Base-by-base conservation (phyloP, 2,888 invertebrate species). In the Tetragonisca angustula region DNA sequence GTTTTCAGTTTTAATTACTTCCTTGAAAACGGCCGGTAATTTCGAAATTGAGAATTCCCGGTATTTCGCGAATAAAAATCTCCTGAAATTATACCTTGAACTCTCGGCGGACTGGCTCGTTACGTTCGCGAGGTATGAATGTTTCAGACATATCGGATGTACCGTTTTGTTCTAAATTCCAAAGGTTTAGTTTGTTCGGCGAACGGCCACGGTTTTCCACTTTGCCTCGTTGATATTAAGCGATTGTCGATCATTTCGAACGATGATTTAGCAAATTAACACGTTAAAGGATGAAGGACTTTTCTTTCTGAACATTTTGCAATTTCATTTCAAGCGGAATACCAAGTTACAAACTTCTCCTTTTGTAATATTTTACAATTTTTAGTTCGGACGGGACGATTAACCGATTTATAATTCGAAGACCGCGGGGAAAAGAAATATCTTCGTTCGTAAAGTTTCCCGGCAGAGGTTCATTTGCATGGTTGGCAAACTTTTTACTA, bases 1-100 rank as follows among this genome's bases (percentile, higher is more conserved):
- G 19, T 81, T 76, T 81, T 67, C 76, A 24, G 61, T 62, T 71
- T 83, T 75, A 83, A 83, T 81, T 81, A 81, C 71, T 71, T 61
- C 75, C 24, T 67, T 24, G 56, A 36, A 1, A 36, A 11, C 21
- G 61, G n/a, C 5, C 17, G 11, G 24, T 32, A 19, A 61, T 59
- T 24, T 59, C n/a, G 24, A 59, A 59, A 59, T 59, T 59, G 13
- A 59, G 56, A n/a, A 49, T 76, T 56, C 56, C 49, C 62, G 17
- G 64, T 61, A 27, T 70, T 70, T 77, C 70, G 50, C 56, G 70
- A 65, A 80, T 77, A 77, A 64, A 70, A 76, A 59, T 76, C 62
- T 71, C 56, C 50, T 65, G 52, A 65, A 78, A 71, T 80, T 79
- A 59, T 70, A 24, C 21, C 17, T 56, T 21, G 24, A 64, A 68